These are phyloP conservation scores for Cataglyphis livida DNA, from an alignment of 2,888 invertebrate species.

Conservation along the genomic window DNA sequence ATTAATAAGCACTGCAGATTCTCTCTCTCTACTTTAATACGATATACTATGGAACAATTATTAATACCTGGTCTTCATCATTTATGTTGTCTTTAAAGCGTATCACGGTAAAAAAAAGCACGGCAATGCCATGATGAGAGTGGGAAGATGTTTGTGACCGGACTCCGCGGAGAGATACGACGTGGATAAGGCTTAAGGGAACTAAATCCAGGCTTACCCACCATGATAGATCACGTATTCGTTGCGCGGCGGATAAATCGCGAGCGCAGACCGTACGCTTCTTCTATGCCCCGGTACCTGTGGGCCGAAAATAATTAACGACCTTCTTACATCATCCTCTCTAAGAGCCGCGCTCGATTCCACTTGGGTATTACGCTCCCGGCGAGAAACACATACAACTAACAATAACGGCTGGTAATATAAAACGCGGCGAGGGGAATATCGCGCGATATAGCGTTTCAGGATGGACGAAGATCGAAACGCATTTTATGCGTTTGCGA, in stretches of 20 bases:
- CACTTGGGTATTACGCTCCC: conserved; percentile 51
- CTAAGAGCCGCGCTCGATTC: conserved; percentile 49
- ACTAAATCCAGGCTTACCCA: conserved; percentile 72
- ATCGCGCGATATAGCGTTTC: conserved; percentile 38
- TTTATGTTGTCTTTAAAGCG: not conserved
- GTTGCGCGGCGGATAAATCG: conserved; percentile 71
- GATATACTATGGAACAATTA: not conserved
- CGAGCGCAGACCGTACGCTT: conserved; percentile 26
- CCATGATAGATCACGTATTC: conserved; percentile 74
- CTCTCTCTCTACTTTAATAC: not conserved
- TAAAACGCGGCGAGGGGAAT: conserved; percentile 42
- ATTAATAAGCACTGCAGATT: not conserved
- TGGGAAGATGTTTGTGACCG: conserved; percentile 1
- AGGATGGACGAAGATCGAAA: conserved; percentile 37
- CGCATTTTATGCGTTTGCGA: conserved; percentile 24
- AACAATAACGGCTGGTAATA: conserved; percentile 48
- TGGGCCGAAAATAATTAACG: conserved; percentile 58
- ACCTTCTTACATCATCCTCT: conserved; percentile 48
- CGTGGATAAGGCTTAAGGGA: conserved; percentile 68
- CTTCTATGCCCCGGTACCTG: conserved; percentile 37
- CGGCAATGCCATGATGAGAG: conserved; percentile 9
- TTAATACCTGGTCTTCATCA: not conserved
- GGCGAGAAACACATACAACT: conserved; percentile 52
- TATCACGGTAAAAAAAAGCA: not conserved
- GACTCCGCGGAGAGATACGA: conserved; percentile 65